phyloP scores from a whole-genome alignment of 1,140 invertebrate genomes.

The Catajapyx aquilonaris region DNA sequence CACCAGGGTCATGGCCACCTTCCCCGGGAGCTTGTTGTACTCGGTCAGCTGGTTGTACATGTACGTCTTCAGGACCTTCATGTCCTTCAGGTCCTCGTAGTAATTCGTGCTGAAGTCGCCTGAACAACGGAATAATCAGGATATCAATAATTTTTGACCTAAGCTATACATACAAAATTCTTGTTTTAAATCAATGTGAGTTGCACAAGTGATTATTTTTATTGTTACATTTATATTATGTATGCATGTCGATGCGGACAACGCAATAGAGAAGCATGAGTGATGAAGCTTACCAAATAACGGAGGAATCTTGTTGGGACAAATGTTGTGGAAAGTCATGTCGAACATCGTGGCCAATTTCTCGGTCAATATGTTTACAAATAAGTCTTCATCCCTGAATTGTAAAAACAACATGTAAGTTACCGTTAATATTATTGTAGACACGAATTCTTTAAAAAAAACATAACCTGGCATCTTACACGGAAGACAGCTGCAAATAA shows the following conservation, averaged over 20 bases:
- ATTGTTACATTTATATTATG: too few species aligned
- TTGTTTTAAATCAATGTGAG: neutral
- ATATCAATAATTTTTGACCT: too few species aligned
- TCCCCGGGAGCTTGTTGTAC: conserved; percentile 52
- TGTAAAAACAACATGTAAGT: conserved; percentile 5
- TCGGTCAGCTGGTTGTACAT: conserved; percentile 47
- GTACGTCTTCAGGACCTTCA: conserved; percentile 32
- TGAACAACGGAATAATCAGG: conserved; percentile 12
- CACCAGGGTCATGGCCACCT: conserved; percentile 53
- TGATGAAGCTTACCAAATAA: conserved; percentile 38
- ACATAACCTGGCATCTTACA: too few species aligned
- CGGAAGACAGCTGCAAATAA: too few species aligned
- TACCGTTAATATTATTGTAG: conserved; percentile 2
- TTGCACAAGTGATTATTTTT: too few species aligned
- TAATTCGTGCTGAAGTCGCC: conserved; percentile 49
- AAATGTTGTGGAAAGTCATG: conserved; percentile 52
- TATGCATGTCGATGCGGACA: too few species aligned
- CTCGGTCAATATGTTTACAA: conserved; percentile 41
- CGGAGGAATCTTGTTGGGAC: conserved; percentile 46
- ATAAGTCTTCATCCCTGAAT: conserved; percentile 47
- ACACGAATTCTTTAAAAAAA: too few species aligned
- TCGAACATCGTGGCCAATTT: conserved; percentile 53
- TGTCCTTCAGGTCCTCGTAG: conserved; percentile 54
- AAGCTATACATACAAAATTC: neutral
- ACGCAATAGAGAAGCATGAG: too few species aligned